These are phyloP conservation scores for Phoenicopterus ruber DNA, from an alignment of 2,113 vertebrate species.

Conservation along the genomic window DNA sequence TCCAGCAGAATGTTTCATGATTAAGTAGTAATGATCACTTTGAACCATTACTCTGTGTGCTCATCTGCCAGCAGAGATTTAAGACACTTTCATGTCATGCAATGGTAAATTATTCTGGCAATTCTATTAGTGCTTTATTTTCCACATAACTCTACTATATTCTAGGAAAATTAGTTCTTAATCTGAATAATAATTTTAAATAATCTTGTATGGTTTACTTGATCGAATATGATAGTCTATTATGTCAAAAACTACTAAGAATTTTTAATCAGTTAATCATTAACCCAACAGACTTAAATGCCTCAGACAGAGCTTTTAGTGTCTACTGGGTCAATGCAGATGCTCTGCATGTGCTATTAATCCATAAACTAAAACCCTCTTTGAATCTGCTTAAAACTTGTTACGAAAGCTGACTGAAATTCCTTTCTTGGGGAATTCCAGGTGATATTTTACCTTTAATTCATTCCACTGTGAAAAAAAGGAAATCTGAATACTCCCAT, in stretches of 20 bases:
- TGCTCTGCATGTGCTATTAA: background rate
- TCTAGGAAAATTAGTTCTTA: background rate
- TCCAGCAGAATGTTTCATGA: background rate
- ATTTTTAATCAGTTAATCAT: constrained; percentile 5
- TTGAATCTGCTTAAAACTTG: background rate
- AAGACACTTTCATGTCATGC: constrained; percentile 12
- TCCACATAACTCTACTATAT: background rate
- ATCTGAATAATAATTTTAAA: background rate
- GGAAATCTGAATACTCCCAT: background rate
- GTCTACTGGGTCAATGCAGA: background rate
- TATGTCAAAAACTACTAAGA: background rate
- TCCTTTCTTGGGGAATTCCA: background rate
- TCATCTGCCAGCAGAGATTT: constrained; percentile 39
- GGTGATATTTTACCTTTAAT: background rate
- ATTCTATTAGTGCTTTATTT: constrained; percentile 23
- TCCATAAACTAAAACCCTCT: background rate
- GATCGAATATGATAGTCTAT: background rate
- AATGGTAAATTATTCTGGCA: background rate
- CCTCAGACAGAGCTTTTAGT: background rate
- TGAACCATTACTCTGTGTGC: constrained; percentile 5
- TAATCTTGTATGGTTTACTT: background rate
- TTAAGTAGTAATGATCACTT: constrained; percentile 40
- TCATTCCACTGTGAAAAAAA: background rate
- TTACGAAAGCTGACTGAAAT: background rate
- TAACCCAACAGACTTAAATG: background rate